phyloP scores from a whole-genome alignment of 2,888 invertebrate genomes.

The Bedellia somnulentella region DNA sequence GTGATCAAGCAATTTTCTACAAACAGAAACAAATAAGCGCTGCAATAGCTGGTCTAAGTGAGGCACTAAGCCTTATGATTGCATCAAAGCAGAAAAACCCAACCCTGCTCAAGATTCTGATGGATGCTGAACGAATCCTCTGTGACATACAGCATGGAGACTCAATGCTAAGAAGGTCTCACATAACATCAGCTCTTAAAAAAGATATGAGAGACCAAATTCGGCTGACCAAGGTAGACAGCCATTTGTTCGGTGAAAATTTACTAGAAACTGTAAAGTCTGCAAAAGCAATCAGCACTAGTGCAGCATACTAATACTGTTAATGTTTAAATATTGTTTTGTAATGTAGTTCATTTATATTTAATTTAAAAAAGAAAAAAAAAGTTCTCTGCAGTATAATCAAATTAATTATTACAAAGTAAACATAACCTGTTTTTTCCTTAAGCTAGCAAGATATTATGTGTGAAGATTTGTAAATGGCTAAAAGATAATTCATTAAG shows the following conservation, averaged over 20 bases:
- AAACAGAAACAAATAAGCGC: constrained; percentile 13
- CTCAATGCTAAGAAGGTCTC: constrained; percentile 8
- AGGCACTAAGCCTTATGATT: constrained; percentile 8
- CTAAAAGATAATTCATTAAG: too few species aligned
- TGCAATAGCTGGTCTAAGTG: constrained; percentile 10
- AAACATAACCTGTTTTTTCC: too few species aligned
- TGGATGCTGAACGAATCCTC: constrained; percentile 9
- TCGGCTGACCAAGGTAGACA: constrained; percentile 10
- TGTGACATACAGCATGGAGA: constrained; percentile 11
- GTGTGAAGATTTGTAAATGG: too few species aligned
- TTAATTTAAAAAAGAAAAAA: too few species aligned
- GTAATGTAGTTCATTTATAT: too few species aligned
- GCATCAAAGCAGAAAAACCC: constrained; percentile 5
- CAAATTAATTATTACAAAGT: too few species aligned
- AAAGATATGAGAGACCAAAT: constrained; percentile 12
- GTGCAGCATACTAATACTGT: constrained; percentile 10
- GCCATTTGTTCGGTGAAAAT: constrained; percentile 10
- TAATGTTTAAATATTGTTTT: too few species aligned
- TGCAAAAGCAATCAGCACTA: constrained; percentile 11
- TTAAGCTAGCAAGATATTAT: too few species aligned
- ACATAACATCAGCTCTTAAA: constrained; percentile 9
- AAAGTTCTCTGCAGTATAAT: too few species aligned
- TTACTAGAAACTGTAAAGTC: constrained; percentile 11
- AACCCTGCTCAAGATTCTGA: constrained; percentile 5
- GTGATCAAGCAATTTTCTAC: constrained; percentile 12